Base-by-base conservation (phyloP, 1,140 invertebrate genomes). In the Paramacrobiotus metropolitanus region DNA sequence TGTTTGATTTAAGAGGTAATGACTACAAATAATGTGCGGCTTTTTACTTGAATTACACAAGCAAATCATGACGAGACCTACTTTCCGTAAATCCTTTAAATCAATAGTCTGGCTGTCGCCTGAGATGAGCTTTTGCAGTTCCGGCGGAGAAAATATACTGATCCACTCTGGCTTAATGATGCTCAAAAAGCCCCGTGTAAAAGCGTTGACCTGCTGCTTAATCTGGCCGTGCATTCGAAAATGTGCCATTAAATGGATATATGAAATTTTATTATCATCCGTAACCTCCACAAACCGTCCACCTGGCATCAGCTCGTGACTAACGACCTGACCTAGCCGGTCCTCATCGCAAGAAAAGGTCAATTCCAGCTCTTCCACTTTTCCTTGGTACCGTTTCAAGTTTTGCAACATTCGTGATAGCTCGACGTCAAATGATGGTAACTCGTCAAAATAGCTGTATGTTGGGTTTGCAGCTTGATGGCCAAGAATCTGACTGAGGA, bases 261-360 rank as follows among this genome's bases (percentile, higher is more conserved):
- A 97, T 69, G 86, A 86, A 62, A 96, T 94, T 75, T 91, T 95
- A 75, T 96, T 98, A 70, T 93, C 87, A 76, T 95, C 92, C 1
- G 87, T 96, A 1, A 99, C 91, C 21, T 86, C 79, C 55, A 93
- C 81, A 1, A 84, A 84, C 74, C 84, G 85, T 21, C 95, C 95
- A 18, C 92, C 92, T 18, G 92, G 87, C 65, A 93, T 80, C 55
- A 99, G 72, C 72, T 93, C 88, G 68, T 89, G 83, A 0, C 86
- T 90, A 0, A 87, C 81, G 21, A 95, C 77, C 70, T 85, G 82
- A 1, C 94, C 95, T 75, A 99, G 79, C 64, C 85, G 81, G 72
- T 98, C 91, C 66, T 98, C 90, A 70, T 97, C 90, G 29, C 91
- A 83, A 1, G 91, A 94, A 74, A 98, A 99, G 20, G 90, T 97